Conservation (phyloP, 2,888 invertebrate species). For the Acanthosepion esculentum region DNA sequence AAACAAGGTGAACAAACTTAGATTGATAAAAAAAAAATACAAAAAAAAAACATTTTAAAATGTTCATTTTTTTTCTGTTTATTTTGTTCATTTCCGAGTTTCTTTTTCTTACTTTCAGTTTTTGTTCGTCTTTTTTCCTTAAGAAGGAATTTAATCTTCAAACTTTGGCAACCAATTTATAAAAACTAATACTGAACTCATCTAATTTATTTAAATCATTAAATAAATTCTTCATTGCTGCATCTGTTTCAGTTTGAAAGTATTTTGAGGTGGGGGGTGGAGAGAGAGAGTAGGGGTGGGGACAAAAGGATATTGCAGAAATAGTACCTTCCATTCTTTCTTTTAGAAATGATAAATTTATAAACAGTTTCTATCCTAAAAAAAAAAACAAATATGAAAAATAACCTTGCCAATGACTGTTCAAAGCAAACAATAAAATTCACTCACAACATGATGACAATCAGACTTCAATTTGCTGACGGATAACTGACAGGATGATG, state of each 20-base stretch:
- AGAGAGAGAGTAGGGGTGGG: too few species aligned
- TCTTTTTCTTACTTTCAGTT: not conserved
- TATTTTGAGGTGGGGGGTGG: not conserved
- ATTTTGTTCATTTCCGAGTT: not conserved
- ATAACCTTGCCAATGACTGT: too few species aligned
- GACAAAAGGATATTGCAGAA: too few species aligned
- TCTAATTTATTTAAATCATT: slow-evolving; percentile 6
- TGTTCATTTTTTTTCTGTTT: not conserved
- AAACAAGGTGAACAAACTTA: slow-evolving; percentile 8
- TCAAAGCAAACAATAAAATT: too few species aligned
- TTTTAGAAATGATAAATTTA: too few species aligned
- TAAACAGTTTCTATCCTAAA: too few species aligned
- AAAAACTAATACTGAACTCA: not conserved
- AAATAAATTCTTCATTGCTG: not conserved
- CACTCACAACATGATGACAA: too few species aligned
- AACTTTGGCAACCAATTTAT: not conserved
- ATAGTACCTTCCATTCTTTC: too few species aligned
- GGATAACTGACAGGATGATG: too few species aligned
- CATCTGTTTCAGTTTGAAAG: not conserved
- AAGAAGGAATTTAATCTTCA: not conserved
- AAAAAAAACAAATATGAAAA: too few species aligned
- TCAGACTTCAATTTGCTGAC: too few species aligned
- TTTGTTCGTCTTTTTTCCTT: not conserved
- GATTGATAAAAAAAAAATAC: not conserved
- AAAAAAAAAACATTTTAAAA: too few species aligned